Evolutionary conservation across 2,888 invertebrate species (phyloP), one percentile per base, ranked within the genome.

Genomic region (Ophion ellenae): DNA sequence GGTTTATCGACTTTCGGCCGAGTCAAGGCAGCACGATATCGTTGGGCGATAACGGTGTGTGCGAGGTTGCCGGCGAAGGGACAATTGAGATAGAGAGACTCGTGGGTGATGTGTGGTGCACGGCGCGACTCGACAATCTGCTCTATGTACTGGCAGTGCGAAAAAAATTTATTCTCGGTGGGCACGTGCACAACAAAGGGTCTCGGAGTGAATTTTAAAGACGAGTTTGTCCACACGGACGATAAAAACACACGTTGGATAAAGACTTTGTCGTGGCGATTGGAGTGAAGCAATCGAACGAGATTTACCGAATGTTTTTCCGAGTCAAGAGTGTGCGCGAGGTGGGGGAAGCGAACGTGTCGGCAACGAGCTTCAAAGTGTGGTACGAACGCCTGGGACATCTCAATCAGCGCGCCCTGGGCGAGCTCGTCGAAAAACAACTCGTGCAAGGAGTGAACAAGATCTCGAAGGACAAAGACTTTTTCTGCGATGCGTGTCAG

Each of bases 111-210:
- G 64, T 64, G 32, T 64, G 64, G 64, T 17, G 64, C 64, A 36
- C 53, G 53, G 53, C 53, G 53, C 53, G 53, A 53, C 86, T 89
- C 14, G 80, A 90, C 14, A 84, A 91, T 74, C 90, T 91, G 1
- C 74, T 90, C 32, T 89, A 87, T 81, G 89, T 91, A 9, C 90
- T 89, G 9, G 83, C 86, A 63, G 40, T 89, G 2, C 85, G 70
- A 10, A 87, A 89, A 67, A 67, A 90, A 90, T 83, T 74, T 90
- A 20, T 90, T 90, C 78, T 90, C 90, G 7, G 87, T 90, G 2
- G 81, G 80, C 28, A 75, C 86, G 14, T 86, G 83, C 74, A 84
- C 87, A 9, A 17, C 74, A 45, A 70, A 80, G 47, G 87, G 83
- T 20, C 74, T 66, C 45, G 80, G 67, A 71, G 83, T 80, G n/a